A percentile compares a stretch with the other conserved stretches of the same genome.
Conservation (phyloP, 2,113 vertebrate genomes). For the Oryzias curvinotus region DNA sequence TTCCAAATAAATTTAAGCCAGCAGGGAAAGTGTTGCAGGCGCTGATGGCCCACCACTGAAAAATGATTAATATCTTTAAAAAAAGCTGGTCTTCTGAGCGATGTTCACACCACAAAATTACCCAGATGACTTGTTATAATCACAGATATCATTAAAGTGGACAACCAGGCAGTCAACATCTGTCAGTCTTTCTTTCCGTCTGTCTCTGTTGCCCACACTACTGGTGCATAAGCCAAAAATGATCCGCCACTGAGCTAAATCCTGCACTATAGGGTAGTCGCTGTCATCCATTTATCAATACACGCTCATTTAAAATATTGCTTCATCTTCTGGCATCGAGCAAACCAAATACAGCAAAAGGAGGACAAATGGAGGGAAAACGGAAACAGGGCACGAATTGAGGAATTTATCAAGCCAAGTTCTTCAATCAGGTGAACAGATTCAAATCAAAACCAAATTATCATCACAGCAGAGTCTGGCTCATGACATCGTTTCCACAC, state of each 20-base stretch:
- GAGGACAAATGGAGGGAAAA: conserved; percentile 49
- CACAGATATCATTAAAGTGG: conserved; percentile 59
- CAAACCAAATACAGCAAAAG: conserved; percentile 58
- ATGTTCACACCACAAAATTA: conserved; percentile 29
- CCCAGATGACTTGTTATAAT: conserved; percentile 52
- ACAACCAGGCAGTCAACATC: conserved; percentile 49
- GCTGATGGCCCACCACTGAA: too few relatives aligned
- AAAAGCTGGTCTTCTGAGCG: neutral
- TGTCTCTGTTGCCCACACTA: conserved; percentile 14
- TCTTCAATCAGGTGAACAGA: conserved; percentile 46
- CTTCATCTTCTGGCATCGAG: conserved; percentile 60
- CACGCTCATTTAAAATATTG: conserved; percentile 60
- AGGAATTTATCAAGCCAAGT: conserved; percentile 17
- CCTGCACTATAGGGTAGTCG: conserved; percentile 50
- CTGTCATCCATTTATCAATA: conserved; percentile 65
- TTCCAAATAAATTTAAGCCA: too few relatives aligned
- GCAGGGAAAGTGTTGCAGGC: too few relatives aligned
- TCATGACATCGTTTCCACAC: conserved; percentile 9
- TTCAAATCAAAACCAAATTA: neutral
- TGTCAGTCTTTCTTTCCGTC: conserved; percentile 18
- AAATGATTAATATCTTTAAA: too few relatives aligned
- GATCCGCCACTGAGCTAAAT: conserved; percentile 67
- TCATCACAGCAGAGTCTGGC: conserved; percentile 11
- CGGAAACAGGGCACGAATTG: conserved; percentile 30
- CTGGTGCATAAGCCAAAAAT: conserved; percentile 61